Evolutionary conservation across 2,113 vertebrate genomes (phyloP), one percentile per base, ranked within the genome.

Genomic region (Mesitornis unicolor): DNA sequence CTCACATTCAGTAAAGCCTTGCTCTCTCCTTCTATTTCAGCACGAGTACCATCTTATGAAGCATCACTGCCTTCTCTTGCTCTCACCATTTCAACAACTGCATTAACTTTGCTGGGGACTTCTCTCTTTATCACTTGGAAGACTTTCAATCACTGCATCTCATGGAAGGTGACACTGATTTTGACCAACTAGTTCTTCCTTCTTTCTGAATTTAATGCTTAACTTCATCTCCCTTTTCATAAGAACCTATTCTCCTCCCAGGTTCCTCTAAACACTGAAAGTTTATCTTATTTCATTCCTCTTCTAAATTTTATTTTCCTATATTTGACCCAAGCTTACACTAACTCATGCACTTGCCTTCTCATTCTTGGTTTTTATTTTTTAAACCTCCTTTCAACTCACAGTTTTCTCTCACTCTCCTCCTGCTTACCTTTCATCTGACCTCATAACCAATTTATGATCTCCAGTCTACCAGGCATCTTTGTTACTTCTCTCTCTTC

Each of bases 351-450:
- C 24, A 48, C 19, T 54, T 80, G 48, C 50, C 20, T 51, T 74
- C 24, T 77, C 10, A 57, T 43, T 74, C 68, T 86, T 76, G 20
- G 18, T 25, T 67, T 63, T 63, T 38, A 40, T 81, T 61, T 53
- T 48, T 83, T 92, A 86, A 68, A 75, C 54, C 53, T 40, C n/a
- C 68, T 92, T 80, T 28, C 31, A 92, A 86, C 57, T 28, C 54
- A 86, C 21, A 35, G 4, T 28, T 92, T 73, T 61, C 92, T 85
- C 59, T 89, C 48, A 40, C 48, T 96, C 28, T 94, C 48, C 24
- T 96, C 59, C 63, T 77, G 82, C 63, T 90, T 89, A 89, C 50
- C 63, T 90, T 90, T 92, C 63, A 96, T 80, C 89, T 92, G 89
- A 95, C 80, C 89, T 86, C 38, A 80, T 65, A 86, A 89, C 4